These are phyloP conservation scores for Ascaphus truei DNA, from an alignment of 2,113 vertebrate genomes.

Conservation along the genomic window DNA sequence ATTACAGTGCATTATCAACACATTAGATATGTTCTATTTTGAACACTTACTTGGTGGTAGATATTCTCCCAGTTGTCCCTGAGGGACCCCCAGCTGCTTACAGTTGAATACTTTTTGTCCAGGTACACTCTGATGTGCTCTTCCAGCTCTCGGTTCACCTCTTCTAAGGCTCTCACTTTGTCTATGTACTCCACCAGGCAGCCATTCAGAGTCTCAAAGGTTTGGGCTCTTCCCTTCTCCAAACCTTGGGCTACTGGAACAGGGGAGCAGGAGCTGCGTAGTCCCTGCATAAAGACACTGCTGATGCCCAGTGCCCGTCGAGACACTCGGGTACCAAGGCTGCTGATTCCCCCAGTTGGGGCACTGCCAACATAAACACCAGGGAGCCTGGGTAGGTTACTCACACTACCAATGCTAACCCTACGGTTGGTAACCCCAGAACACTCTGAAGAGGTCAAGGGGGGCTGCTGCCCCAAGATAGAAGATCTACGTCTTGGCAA, in stretches of 20 bases:
- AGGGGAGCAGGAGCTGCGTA: constrained; percentile 68
- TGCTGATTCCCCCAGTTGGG: constrained; percentile 54
- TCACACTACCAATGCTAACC: constrained; percentile 40
- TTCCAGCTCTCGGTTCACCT: constrained; percentile 86
- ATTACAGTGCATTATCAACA: too few species aligned
- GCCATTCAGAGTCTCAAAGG: constrained; percentile 70
- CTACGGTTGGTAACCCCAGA: constrained; percentile 54
- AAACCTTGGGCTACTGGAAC: constrained; percentile 57
- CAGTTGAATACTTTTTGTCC: constrained; percentile 73
- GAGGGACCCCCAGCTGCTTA: constrained; percentile 68
- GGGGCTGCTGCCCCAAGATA: constrained; percentile 67
- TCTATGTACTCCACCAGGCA: constrained; percentile 87
- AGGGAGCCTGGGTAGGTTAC: constrained; percentile 46
- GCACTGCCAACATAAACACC: constrained; percentile 72
- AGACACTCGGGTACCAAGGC: constrained; percentile 77
- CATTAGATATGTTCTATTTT: too few species aligned
- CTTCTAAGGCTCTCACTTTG: constrained; percentile 82
- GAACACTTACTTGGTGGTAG: constrained; percentile 76
- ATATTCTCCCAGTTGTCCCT: constrained; percentile 76
- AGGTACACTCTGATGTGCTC: constrained; percentile 76
- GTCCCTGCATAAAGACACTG: constrained; percentile 86
- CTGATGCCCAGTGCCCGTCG: constrained; percentile 88
- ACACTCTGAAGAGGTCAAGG: constrained; percentile 47
- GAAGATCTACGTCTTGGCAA: constrained; percentile 78
- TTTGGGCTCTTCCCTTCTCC: constrained; percentile 51